Evolutionary conservation across 2,888 invertebrate species (phyloP).

Genomic region (Cosmia pyralina): DNA sequence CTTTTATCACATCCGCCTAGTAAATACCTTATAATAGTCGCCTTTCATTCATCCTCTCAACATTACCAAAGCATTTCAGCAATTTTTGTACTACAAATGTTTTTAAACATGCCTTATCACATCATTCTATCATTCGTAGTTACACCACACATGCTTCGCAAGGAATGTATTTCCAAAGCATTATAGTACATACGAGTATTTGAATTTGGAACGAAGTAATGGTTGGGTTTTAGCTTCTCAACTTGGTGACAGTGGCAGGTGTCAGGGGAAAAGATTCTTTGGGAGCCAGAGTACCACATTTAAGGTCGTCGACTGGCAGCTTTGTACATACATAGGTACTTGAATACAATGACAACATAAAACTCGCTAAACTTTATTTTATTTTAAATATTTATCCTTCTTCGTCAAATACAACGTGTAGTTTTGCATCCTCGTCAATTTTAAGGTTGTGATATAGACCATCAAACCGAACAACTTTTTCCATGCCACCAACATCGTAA

Average conservation of each 20-base stretch:
- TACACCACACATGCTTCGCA: background rate
- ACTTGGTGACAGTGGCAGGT: background rate
- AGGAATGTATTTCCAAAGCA: background rate
- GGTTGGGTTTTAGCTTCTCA: background rate
- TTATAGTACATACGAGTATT: background rate
- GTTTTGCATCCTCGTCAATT: too few species aligned
- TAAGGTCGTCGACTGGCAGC: background rate
- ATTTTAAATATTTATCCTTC: background rate
- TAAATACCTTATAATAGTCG: background rate
- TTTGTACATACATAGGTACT: background rate
- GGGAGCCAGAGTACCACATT: too few species aligned
- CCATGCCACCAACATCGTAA: too few species aligned
- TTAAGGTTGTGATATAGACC: too few species aligned
- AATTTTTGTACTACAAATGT: background rate
- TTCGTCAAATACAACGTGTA: background rate
- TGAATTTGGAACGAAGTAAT: background rate
- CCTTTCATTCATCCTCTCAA: background rate
- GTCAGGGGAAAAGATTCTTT: background rate
- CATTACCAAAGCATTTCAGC: background rate
- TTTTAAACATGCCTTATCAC: background rate
- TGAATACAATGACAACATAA: background rate
- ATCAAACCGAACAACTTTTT: too few species aligned
- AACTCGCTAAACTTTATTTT: background rate
- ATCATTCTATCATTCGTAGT: background rate
- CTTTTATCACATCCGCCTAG: background rate